Percentiles rank a stretch among this genome's conserved stretches.
These are phyloP conservation scores for Loripinus fragilis DNA, from an alignment of 2,888 invertebrate genomes.

Conservation along the genomic window DNA sequence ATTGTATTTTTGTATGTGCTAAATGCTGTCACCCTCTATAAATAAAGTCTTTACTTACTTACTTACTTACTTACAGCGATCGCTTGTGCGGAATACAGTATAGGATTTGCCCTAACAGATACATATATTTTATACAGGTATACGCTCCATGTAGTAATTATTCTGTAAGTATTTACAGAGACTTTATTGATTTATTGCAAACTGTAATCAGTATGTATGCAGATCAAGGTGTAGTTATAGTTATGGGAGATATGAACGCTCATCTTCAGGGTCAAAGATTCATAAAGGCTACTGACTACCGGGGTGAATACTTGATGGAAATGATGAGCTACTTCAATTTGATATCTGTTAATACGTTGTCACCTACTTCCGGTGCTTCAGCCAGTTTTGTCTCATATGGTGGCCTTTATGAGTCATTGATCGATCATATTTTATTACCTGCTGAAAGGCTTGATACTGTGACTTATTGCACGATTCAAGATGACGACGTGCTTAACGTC, in stretches of 20 bases:
- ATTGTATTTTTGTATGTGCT: too few relatives aligned
- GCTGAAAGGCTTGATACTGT: neutral
- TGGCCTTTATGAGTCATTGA: neutral
- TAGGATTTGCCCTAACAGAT: too few relatives aligned
- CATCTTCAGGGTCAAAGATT: neutral
- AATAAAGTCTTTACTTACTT: too few relatives aligned
- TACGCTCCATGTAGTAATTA: too few relatives aligned
- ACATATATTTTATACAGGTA: too few relatives aligned
- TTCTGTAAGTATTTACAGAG: neutral
- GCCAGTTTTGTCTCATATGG: neutral
- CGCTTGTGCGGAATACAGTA: too few relatives aligned
- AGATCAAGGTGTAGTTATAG: neutral
- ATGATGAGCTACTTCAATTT: neutral
- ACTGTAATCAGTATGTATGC: neutral
- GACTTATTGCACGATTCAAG: neutral
- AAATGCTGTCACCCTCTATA: too few relatives aligned
- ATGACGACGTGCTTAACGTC: neutral
- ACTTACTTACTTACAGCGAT: too few relatives aligned
- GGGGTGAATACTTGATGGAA: neutral
- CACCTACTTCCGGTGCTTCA: neutral
- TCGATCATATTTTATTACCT: neutral
- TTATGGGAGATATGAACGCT: neutral
- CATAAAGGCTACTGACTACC: neutral
- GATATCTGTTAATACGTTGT: neutral
- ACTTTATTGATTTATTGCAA: neutral